Conservation (phyloP, 2,888 invertebrate genomes). For the Zaprionus obscuricornis region DNA sequence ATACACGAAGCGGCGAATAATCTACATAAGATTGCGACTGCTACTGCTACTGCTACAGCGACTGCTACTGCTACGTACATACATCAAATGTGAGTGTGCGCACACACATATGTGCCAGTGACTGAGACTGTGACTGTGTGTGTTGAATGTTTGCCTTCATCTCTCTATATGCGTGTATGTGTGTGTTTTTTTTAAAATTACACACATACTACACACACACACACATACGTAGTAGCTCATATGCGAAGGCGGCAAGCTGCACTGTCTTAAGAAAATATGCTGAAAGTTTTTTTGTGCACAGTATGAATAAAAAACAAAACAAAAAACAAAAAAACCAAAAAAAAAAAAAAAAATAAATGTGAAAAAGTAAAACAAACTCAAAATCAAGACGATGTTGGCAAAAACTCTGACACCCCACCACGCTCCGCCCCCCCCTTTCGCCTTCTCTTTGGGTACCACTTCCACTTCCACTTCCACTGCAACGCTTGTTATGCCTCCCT, state of each 20-base stretch:
- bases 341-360: too few species aligned
- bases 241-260: too few species aligned
- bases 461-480: too few species aligned
- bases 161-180: conserved; percentile 8
- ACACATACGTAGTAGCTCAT: too few species aligned
- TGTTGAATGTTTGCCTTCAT: not conserved
- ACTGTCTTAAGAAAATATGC: conserved; percentile 64
- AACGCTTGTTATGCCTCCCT: too few species aligned
- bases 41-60: too few species aligned
- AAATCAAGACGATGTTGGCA: conserved; percentile 31
- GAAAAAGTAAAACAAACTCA: conserved; percentile 48
- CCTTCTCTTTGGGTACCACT: too few species aligned
- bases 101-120: conserved; percentile 6
- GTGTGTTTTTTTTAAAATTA: conserved; percentile 37
- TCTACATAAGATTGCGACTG: conserved; percentile 72
- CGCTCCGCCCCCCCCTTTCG: not conserved
- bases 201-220: conserved; percentile 24
- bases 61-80: too few species aligned
- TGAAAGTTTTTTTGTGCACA: conserved; percentile 50
- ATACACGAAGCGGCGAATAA: conserved; percentile 66
- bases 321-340: conserved; percentile 7
- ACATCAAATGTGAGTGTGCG: conserved; percentile 59
- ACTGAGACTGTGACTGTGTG: conserved; percentile 6
- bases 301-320: conserved; percentile 14
- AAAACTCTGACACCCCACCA: too few species aligned